A percentile compares a stretch with the other conserved stretches of the same genome.
Conservation (phyloP, 1,140 invertebrate genomes). For the Procambarus clarkii region DNA sequence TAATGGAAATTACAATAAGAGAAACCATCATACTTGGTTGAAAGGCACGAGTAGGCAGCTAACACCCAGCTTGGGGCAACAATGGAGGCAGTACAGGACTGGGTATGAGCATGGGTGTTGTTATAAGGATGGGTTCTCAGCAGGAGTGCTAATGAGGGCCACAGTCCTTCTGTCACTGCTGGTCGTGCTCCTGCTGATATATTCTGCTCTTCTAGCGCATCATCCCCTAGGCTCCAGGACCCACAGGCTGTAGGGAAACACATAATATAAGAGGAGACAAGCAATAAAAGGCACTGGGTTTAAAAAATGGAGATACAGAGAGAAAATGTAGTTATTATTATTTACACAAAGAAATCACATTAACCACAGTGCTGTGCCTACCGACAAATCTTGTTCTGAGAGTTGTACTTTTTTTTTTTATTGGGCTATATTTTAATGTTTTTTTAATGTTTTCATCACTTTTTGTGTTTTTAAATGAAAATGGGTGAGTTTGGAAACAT, state of each 20-base stretch:
- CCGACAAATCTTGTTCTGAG: too few species aligned
- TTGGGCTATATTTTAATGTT: too few species aligned
- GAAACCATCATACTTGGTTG: constrained; percentile 26
- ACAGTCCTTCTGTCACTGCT: constrained; percentile 9
- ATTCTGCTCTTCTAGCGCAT: neutral
- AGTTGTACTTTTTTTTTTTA: too few species aligned
- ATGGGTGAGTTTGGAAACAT: too few species aligned
- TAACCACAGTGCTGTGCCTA: too few species aligned
- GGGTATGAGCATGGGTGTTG: constrained; percentile 19
- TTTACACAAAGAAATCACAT: too few species aligned
- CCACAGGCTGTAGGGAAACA: constrained; percentile 13
- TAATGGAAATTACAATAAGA: neutral
- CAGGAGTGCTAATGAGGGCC: constrained; percentile 51
- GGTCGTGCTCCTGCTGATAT: neutral
- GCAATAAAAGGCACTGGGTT: neutral
- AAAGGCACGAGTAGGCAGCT: constrained; percentile 55
- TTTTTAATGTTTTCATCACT: too few species aligned
- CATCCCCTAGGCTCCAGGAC: constrained; percentile 27
- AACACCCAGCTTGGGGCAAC: constrained; percentile 54
- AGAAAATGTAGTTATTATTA: constrained; percentile 33
- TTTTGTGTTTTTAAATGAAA: too few species aligned
- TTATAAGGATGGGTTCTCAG: constrained; percentile 21
- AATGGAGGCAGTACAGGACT: constrained; percentile 54
- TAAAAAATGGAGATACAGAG: neutral
- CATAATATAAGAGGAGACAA: too few species aligned